Base-by-base conservation (phyloP, 2,113 vertebrate species). In the Chelonoidis abingdonii region DNA sequence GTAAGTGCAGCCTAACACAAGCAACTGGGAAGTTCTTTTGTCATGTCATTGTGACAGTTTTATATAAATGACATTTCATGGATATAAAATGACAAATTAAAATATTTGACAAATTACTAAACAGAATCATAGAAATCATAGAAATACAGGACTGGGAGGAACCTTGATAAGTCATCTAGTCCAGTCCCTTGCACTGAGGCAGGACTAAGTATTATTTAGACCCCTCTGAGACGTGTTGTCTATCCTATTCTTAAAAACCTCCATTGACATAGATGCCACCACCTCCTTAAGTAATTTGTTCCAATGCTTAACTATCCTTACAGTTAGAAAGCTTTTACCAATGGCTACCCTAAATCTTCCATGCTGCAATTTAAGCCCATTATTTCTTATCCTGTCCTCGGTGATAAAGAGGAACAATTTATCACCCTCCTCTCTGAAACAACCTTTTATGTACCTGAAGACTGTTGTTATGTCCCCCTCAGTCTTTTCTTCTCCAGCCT, bases 71-170 rank as follows among this genome's bases (percentile, higher is more conserved):
- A 97, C 97, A 97, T 97, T 97, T 97, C 0, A 13, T 93, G 89
- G 95, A 94, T 93, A 96, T 97, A 96, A 97, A 97, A 95, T 94
- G 94, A 95, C 83, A 96, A 96, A 97, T 96, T 96, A 97, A 97
- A 96, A 97, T 96, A 94, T 90, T 88, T 96, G 93, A 97, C 96
- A 97, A 96, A 97, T 96, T 97, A 96, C 86, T 95, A 95, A 97
- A 91, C 92, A 93, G 83, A 94, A 35, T 65, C 4, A 10, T 57
- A 27, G 21, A 24, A 27, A 25, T 57, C 27, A 35, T 4, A n/a
- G 65, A 65, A 8, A 17, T 17, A 16, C 19, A 65, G 31, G 31
- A 35, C 3, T 65, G 31, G 8, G n/a, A 17, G 62, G 62, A 8
- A 65, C 7, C 6, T n/a, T 65, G 62, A 35, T 35, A 35, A 31